phyloP scores from a whole-genome alignment of 2,113 vertebrate species.

The Myrmecobius fasciatus region DNA sequence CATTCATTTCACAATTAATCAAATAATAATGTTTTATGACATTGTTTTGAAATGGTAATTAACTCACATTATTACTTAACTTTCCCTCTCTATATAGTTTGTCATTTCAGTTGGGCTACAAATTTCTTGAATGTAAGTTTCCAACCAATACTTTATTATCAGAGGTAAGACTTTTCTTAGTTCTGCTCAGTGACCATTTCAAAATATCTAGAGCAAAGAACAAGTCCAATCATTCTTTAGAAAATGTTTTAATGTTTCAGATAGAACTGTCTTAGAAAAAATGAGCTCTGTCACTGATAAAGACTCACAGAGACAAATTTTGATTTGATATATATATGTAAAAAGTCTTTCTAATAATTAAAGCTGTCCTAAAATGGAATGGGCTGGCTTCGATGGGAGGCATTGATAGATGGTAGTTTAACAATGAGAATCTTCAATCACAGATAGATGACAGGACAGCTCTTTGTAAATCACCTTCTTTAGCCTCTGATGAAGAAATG shows the following conservation, averaged over 20 bases:
- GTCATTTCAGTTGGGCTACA: background rate
- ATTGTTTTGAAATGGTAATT: background rate
- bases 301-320: background rate
- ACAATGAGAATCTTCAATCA: background rate
- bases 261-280: background rate
- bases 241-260: background rate
- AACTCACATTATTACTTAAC: background rate
- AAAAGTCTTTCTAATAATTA: background rate
- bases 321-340: background rate
- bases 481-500: background rate
- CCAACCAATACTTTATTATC: background rate
- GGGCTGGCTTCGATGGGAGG: background rate
- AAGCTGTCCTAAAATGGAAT: background rate
- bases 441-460: background rate
- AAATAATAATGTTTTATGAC: background rate
- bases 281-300: background rate
- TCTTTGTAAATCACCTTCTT: background rate
- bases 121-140: background rate
- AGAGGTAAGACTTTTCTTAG: background rate
- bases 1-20: background rate
- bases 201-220: background rate
- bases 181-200: background rate
- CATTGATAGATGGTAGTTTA: background rate
- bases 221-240: background rate
- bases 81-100: background rate